Evolutionary conservation across 2,113 vertebrate genomes (phyloP).

Genomic region (Sorex fumeus): DNA sequence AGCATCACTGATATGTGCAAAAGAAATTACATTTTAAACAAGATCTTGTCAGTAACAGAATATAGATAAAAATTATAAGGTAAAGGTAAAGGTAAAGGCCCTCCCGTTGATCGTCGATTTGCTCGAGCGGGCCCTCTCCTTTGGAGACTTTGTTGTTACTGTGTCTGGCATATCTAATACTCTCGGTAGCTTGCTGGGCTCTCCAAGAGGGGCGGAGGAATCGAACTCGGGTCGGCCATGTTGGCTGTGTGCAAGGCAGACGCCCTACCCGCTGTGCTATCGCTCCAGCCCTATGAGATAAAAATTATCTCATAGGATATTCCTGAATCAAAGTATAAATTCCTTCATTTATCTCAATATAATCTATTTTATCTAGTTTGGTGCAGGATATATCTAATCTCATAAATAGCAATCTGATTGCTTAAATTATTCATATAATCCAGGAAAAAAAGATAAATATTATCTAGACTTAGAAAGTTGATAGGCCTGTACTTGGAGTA

Average conservation of each 20-base stretch:
- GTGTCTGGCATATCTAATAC: too few species aligned
- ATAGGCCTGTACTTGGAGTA: not conserved
- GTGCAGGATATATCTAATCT: not conserved
- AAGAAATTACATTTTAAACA: not conserved
- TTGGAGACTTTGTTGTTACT: too few species aligned
- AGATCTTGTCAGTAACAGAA: not conserved
- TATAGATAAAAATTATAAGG: conserved; percentile 9
- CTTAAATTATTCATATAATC: not conserved
- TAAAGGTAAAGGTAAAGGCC: too few species aligned
- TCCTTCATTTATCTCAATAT: not conserved
- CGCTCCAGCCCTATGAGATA: too few species aligned
- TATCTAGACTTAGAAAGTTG: not conserved
- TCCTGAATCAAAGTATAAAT: not conserved
- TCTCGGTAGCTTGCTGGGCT: too few species aligned
- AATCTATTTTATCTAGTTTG: not conserved
- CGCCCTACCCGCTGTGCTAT: too few species aligned
- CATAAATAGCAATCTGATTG: not conserved
- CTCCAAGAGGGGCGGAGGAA: too few species aligned
- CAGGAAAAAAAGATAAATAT: not conserved
- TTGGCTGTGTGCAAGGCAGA: too few species aligned
- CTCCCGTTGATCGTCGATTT: too few species aligned
- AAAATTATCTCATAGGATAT: conserved; percentile 3
- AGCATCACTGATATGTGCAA: not conserved
- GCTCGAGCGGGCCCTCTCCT: too few species aligned
- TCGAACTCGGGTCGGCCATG: too few species aligned